Conservation (phyloP, 2,888 invertebrate genomes). For the Philhelius pedissequus region DNA sequence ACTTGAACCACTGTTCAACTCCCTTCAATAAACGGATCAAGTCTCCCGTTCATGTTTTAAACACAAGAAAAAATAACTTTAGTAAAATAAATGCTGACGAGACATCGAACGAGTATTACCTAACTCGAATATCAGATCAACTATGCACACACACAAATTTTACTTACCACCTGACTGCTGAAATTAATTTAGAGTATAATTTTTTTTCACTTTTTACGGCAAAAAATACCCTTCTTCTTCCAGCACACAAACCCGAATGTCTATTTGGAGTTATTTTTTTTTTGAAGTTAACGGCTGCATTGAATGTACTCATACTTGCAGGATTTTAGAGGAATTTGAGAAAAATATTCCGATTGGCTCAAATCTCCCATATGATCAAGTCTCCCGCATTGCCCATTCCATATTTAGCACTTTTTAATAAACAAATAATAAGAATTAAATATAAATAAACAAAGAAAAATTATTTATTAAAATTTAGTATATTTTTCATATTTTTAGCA, state of each 20-base stretch:
- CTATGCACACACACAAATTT: not conserved
- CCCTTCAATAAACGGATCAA: not conserved
- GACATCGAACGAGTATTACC: not conserved
- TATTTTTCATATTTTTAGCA: too few relatives aligned
- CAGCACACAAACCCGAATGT: not conserved
- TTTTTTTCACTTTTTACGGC: not conserved
- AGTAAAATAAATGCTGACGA: not conserved
- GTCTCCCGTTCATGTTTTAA: not conserved
- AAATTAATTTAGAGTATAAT: not conserved
- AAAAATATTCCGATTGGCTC: not conserved
- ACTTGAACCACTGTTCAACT: not conserved
- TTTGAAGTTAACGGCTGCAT: not conserved
- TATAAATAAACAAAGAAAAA: too few relatives aligned
- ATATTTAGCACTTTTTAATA: too few relatives aligned
- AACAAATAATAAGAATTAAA: too few relatives aligned
- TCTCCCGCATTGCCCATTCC: not conserved
- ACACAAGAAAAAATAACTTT: not conserved
- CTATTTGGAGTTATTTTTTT: not conserved
- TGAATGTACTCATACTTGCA: not conserved
- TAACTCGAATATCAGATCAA: not conserved
- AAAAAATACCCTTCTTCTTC: not conserved
- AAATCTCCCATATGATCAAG: not conserved
- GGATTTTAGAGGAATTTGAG: not conserved
- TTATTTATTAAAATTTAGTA: too few relatives aligned
- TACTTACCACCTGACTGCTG: not conserved